Percentiles rank a stretch among this genome's conserved stretches.
phyloP scores from a whole-genome alignment of 2,113 vertebrate species.

The Entosphenus tridentatus region DNA sequence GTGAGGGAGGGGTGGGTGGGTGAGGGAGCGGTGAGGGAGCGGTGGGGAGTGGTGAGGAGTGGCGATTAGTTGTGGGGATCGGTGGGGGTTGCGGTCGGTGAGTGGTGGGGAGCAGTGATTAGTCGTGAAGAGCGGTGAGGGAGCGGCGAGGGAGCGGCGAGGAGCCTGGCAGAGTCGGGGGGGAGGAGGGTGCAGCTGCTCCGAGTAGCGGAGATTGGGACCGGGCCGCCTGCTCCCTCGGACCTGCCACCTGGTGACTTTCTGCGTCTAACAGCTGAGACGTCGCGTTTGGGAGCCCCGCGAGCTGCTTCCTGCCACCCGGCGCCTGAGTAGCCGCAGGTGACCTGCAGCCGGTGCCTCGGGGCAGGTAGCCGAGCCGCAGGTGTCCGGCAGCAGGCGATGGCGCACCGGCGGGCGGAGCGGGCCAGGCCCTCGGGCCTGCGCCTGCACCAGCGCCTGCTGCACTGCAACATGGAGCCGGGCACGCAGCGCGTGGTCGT shows the following conservation, averaged over 20 bases:
- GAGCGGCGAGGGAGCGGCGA: neutral
- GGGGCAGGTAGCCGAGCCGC: too few relatives aligned
- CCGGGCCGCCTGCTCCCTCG: too few relatives aligned
- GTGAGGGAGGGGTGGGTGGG: neutral
- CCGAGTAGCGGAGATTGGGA: neutral
- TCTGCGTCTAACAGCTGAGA: too few relatives aligned
- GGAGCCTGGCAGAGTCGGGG: neutral
- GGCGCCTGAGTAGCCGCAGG: too few relatives aligned
- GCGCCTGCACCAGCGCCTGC: slow-evolving; percentile 37
- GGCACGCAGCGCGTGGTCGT: slow-evolving; percentile 77
- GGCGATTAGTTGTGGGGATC: neutral
- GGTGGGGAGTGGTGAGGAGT: neutral
- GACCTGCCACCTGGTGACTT: too few relatives aligned
- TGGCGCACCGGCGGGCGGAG: slow-evolving; percentile 17
- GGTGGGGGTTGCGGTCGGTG: too few relatives aligned
- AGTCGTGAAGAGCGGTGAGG: neutral
- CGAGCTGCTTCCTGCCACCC: too few relatives aligned
- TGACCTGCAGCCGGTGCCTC: too few relatives aligned
- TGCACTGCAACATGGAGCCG: slow-evolving; percentile 75
- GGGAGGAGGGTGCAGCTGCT: neutral
- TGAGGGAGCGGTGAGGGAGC: neutral
- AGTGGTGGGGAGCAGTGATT: neutral
- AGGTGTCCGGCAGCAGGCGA: too few relatives aligned
- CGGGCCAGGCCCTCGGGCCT: slow-evolving; percentile 29
- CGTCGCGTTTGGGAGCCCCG: too few relatives aligned